Base-by-base conservation (phyloP, 2,797 vertebrate genomes). In the Oreortyx pictus region DNA sequence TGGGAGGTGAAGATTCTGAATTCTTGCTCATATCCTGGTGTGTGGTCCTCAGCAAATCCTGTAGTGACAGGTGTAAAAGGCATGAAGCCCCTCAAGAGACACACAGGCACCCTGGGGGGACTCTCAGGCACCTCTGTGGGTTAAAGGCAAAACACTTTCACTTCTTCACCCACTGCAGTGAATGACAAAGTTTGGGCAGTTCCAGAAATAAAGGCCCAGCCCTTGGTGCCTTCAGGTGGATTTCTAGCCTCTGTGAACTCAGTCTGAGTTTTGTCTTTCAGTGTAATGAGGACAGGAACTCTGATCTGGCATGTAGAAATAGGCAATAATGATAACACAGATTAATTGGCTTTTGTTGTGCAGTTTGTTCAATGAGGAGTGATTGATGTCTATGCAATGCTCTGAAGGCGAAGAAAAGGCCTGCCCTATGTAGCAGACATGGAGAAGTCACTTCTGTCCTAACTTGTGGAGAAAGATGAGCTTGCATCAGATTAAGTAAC, bases 21-120 rank as follows among this genome's bases (percentile, higher is more conserved):
- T 75, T 33, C 47, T 92, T 82, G 57, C 89, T 77, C 65, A 54
- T 81, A 88, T 8, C 88, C 77, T 64, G 18, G 62, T 95, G 90
- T 94, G 89, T 93, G 90, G 92, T 94, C 92, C 88, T 95, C 50
- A 70, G 24, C 62, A 81, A 93, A 91, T 94, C 90, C 89, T 56
- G 75, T 82, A 74, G 77, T 89, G 82, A 88, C 80, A 77, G 85
- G 71, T 59, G 5, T 66, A 92, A 84, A 94, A 73, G 47, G 73
- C 62, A 86, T 83, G 66, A 71, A 83, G 56, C 56, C 77, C 67
- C 82, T 61, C 46, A 82, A 84, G 89, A 86, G 31, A 73, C 81
- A 78, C 47, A 50, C 57, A n/a, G 67, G 52, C 67, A 88, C 52
- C 44, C 83, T 3, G 0, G 2, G 44, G 33, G 20, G 57, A 60